phyloP scores from a whole-genome alignment of 2,888 invertebrate species.

The Pemphredon lugubris region DNA sequence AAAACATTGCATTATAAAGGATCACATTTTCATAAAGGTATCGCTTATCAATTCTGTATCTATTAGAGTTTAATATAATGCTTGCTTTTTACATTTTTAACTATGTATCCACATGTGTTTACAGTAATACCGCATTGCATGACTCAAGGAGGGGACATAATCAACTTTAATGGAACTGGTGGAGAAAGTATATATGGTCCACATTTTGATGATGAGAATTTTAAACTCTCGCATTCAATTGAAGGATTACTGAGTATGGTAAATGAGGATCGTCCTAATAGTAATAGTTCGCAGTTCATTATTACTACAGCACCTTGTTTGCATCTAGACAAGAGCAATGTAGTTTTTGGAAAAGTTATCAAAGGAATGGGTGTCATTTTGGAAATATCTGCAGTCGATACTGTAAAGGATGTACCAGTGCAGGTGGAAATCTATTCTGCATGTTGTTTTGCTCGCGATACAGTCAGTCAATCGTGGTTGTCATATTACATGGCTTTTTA shows the following conservation, averaged over 20 bases:
- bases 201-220: constrained; percentile 95
- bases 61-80: constrained; percentile 4
- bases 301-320: constrained; percentile 89
- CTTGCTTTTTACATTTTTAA: constrained; percentile 22
- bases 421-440: constrained; percentile 81
- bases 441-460: not conserved
- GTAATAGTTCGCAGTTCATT: constrained; percentile 98
- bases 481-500: not conserved
- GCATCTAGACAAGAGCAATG: constrained; percentile 91
- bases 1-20: constrained; percentile 93
- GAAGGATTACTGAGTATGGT: constrained; percentile 90
- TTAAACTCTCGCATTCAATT: constrained; percentile 85
- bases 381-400: constrained; percentile 86
- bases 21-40: constrained; percentile 90
- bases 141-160: constrained; percentile 92
- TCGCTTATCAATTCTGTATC: constrained; percentile 3
- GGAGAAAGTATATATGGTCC: constrained; percentile 98
- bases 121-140: constrained; percentile 93
- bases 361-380: constrained; percentile 88
- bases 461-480: no score
- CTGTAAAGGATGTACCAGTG: constrained; percentile 84
- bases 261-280: constrained; percentile 89
- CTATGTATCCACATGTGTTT: no score
- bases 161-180: constrained; percentile 90
- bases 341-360: constrained; percentile 91